A percentile compares a stretch with the other conserved stretches of the same genome.
These are phyloP conservation scores for Xerus rutilus DNA, from an alignment of 2,797 vertebrate genomes.

Conservation along the genomic window DNA sequence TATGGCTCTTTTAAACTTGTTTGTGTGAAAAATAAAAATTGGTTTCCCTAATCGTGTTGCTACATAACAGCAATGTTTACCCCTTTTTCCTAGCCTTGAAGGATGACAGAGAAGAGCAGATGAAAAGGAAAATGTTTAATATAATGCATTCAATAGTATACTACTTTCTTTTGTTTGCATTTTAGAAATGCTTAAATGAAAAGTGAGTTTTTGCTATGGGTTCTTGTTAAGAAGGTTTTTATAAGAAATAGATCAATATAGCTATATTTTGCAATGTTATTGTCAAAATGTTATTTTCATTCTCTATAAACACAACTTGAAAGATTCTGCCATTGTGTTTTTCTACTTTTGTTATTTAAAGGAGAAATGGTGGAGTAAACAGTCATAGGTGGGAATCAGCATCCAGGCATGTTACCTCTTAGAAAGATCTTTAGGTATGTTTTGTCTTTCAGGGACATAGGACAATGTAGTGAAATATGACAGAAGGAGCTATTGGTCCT, in stretches of 20 bases:
- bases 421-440: not conserved
- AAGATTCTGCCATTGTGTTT: not conserved
- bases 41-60: not conserved
- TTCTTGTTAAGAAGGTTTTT: not conserved
- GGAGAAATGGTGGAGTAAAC: not conserved
- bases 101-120: not conserved
- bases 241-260: not conserved
- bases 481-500: not conserved
- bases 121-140: not conserved
- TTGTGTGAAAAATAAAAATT: conserved; percentile 69
- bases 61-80: not conserved
- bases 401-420: not conserved
- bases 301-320: not conserved
- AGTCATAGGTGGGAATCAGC: not conserved
- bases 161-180: not conserved
- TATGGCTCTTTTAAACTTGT: conserved; percentile 73
- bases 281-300: not conserved
- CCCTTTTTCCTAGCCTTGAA: not conserved
- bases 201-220: not conserved
- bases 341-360: not conserved
- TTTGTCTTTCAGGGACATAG: not conserved
- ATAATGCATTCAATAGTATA: not conserved
- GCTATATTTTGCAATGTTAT: not conserved
- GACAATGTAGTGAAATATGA: not conserved
- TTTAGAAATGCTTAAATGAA: not conserved